Evolutionary conservation across 2,888 invertebrate species (phyloP), one percentile per base, ranked within the genome.

Genomic region (Nemoura dubitans): DNA sequence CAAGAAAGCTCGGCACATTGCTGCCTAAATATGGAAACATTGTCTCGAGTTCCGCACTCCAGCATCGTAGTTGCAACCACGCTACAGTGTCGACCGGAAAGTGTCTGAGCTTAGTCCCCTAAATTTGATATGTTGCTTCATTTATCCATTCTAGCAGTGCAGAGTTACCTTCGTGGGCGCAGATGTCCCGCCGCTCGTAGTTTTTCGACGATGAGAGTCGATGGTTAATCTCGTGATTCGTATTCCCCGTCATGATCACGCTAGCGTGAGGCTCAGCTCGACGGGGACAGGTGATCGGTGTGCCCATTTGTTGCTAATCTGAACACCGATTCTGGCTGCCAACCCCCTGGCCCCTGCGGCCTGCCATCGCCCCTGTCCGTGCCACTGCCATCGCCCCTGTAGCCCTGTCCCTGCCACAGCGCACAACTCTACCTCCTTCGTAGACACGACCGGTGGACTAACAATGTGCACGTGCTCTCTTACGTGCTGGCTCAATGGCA

Each of bases 261-360:
- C 16, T 14, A 59, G 59, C 59, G 2, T 14, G 59, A 21, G 16
- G 21, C 59, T 59, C 59, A 59, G 59, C 59, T 21, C 21, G 59
- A 14, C 59, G 1, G 21, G 59, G 59, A 21, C 59, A 59, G 59
- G 59, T 59, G 59, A 59, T 59, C 59, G 16, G 59, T 59, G 59
- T 59, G 59, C 59, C 59, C 59, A 59, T 59, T 59, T 59, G 59
- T 59, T 59, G 59, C 59, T 59, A 59, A 59, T 59, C 59, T 59
- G 59, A 59, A 59, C 59, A 59, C 59, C 59, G 21, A 59, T 59
- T 59, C 59, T 36, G 59, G 59, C 59, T 59, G 59, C 59, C 59
- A 59, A 59, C 16, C 59, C 59, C 59, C 59, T 7, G 3, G 36
- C 36, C 36, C 5, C 36, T 10, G 5, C 36, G 5, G 3, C 36